Evolutionary conservation across 2,113 vertebrate genomes (phyloP).

Genomic region (Antechinus flavipes): DNA sequence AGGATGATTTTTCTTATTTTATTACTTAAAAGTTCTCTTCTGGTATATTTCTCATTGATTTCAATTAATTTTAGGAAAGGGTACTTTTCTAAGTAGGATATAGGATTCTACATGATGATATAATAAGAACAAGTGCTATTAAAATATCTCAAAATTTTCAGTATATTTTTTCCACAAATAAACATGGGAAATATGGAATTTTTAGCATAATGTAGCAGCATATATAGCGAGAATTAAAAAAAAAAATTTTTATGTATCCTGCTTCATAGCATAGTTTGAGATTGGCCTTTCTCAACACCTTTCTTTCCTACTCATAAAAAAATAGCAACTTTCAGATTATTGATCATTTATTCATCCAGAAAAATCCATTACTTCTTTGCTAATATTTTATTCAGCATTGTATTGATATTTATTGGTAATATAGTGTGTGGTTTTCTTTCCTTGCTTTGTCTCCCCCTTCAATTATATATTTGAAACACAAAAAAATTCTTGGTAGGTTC

Average conservation of each 20-base stretch:
- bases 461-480: background rate
- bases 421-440: background rate
- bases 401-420: background rate
- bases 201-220: background rate
- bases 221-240: background rate
- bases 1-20: background rate
- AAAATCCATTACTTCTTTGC: background rate
- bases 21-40: background rate
- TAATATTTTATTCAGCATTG: background rate
- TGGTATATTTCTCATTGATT: background rate
- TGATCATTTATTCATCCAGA: background rate
- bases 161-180: background rate
- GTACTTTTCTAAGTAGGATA: background rate
- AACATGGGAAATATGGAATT: background rate
- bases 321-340: background rate
- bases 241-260: background rate
- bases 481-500: background rate
- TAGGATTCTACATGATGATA: background rate
- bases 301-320: background rate
- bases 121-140: background rate
- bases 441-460: background rate
- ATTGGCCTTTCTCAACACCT: background rate
- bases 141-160: background rate
- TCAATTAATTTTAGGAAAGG: background rate
- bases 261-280: background rate